phyloP scores from a whole-genome alignment of 2,888 invertebrate genomes.

The Unio delphinus region DNA sequence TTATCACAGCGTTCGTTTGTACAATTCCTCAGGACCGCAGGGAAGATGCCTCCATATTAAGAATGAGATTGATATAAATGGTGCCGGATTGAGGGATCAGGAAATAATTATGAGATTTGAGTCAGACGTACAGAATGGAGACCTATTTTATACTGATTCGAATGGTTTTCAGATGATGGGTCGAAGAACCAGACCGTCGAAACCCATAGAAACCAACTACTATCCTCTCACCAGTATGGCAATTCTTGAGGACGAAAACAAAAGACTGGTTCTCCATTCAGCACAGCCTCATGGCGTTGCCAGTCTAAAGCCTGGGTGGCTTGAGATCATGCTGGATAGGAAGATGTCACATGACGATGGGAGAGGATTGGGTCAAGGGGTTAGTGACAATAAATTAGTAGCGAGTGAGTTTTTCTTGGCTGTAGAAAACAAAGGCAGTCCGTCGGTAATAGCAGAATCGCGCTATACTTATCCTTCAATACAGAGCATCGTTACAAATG shows the following conservation, averaged over 20 bases:
- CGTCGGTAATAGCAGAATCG: not conserved
- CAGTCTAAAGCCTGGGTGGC: constrained; percentile 53
- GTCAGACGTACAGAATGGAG: constrained; percentile 48
- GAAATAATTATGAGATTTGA: constrained; percentile 65
- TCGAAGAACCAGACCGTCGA: constrained; percentile 48
- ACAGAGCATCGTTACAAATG: constrained; percentile 30
- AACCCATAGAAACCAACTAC: constrained; percentile 64
- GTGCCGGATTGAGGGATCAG: constrained; percentile 38
- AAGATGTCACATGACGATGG: constrained; percentile 62
- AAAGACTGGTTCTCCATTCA: constrained; percentile 58
- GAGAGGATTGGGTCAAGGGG: constrained; percentile 65
- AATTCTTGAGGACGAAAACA: constrained; percentile 55
- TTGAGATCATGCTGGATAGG: constrained; percentile 69
- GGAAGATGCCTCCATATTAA: constrained; percentile 49
- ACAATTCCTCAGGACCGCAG: constrained; percentile 43
- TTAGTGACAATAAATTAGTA: constrained; percentile 59
- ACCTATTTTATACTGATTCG: constrained; percentile 64
- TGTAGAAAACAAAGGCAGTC: constrained; percentile 35
- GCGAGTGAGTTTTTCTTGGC: constrained; percentile 54
- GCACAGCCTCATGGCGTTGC: constrained; percentile 68
- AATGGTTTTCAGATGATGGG: constrained; percentile 66
- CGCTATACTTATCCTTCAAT: constrained; percentile 41
- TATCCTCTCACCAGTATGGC: constrained; percentile 66
- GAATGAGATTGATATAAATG: constrained; percentile 47
- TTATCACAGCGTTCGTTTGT: constrained; percentile 44